Evolutionary conservation across 2,797 vertebrate species (phyloP).

Genomic region (Enteromius argenteus): DNA sequence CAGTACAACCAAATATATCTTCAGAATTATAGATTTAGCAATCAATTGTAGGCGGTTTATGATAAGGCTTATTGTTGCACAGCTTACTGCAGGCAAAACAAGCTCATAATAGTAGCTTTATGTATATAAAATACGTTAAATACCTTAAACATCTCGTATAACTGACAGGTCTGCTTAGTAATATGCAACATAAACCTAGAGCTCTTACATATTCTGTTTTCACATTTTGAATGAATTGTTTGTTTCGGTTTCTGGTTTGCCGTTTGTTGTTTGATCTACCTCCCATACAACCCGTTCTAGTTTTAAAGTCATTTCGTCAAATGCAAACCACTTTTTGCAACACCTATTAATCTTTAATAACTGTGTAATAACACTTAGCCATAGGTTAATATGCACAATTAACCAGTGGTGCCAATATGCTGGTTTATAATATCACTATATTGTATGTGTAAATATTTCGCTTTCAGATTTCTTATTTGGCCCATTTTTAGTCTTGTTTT

Average conservation of each 20-base stretch:
- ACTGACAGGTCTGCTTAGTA: conserved; percentile 26
- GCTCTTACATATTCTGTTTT: conserved; percentile 5
- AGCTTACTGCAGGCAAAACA: conserved; percentile 13
- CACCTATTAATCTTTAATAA: conserved; percentile 52
- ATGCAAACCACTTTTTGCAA: conserved; percentile 59
- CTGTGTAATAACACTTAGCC: conserved; percentile 59
- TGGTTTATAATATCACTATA: conserved; percentile 8
- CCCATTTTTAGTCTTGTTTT: conserved; percentile 21
- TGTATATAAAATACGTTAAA: not conserved
- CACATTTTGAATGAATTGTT: not conserved
- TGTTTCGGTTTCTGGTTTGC: conserved; percentile 49
- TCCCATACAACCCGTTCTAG: conserved; percentile 23
- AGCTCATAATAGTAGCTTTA: conserved; percentile 26
- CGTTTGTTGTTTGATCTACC: conserved; percentile 62
- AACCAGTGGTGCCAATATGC: conserved; percentile 43
- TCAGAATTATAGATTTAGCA: not conserved
- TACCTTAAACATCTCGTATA: conserved; percentile 22
- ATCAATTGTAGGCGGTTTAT: conserved; percentile 3
- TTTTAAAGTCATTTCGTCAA: conserved; percentile 6
- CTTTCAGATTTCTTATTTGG: conserved; percentile 45
- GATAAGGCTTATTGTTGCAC: conserved; percentile 27
- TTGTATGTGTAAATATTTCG: conserved; percentile 39
- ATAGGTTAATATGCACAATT: conserved; percentile 52
- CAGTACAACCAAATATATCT: conserved; percentile 50
- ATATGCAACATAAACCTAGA: conserved; percentile 53